Percentiles rank a stretch among this genome's conserved stretches.
These are phyloP conservation scores for Xylocopa sonorina DNA, from an alignment of 1,140 invertebrate species.

Conservation along the genomic window DNA sequence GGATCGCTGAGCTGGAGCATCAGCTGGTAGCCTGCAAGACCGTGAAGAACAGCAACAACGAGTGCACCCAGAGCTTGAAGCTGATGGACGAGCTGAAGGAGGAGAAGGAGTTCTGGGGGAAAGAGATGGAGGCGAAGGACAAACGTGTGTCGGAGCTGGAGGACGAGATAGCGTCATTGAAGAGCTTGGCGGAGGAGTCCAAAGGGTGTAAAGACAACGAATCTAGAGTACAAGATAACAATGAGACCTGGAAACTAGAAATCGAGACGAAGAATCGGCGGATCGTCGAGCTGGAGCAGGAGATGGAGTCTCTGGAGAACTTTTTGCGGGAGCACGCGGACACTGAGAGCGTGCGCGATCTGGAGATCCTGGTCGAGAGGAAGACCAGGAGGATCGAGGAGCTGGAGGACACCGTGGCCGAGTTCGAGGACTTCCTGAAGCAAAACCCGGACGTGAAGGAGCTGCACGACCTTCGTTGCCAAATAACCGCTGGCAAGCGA, in stretches of 20 bases:
- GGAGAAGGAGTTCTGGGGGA: conserved; percentile 72
- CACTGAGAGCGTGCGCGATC: conserved; percentile 82
- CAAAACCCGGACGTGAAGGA: conserved; percentile 78
- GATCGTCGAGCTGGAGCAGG: conserved; percentile 83
- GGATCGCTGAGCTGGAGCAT: conserved; percentile 26
- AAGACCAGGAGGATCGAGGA: conserved; percentile 88
- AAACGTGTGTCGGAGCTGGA: conserved; percentile 83
- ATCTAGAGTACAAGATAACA: neutral
- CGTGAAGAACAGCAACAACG: neutral
- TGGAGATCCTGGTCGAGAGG: conserved; percentile 86
- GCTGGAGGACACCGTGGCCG: conserved; percentile 85
- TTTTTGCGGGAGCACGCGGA: conserved; percentile 83
- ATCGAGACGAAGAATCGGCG: conserved; percentile 81
- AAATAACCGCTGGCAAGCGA: conserved; percentile 59
- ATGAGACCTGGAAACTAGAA: conserved; percentile 78
- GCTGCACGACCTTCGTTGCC: conserved; percentile 69
- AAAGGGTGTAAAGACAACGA: conserved; percentile 4
- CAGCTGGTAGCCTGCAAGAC: conserved; percentile 10
- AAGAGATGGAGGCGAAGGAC: conserved; percentile 81
- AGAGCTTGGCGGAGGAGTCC: conserved; percentile 76
- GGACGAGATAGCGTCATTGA: conserved; percentile 81
- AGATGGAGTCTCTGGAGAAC: conserved; percentile 82
- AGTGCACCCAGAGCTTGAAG: neutral
- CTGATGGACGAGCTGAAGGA: conserved; percentile 21
- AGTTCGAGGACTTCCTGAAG: conserved; percentile 74